Evolutionary conservation across 1,140 invertebrate species (phyloP).

Genomic region (Bombus superbus): DNA sequence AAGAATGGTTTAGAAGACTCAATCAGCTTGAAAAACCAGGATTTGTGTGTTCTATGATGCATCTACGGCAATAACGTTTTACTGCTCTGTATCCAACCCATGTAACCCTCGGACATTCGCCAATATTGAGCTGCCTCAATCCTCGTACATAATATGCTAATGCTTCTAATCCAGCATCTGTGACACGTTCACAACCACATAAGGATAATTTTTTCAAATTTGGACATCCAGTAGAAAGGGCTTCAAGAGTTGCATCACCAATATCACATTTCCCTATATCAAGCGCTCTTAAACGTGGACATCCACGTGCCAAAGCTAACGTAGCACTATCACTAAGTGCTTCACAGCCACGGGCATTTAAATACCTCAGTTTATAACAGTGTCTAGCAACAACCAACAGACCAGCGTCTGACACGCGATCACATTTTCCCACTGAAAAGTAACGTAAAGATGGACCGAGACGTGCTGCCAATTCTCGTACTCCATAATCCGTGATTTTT

Average conservation of each 20-base stretch:
- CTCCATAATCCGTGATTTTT: conserved; percentile 94
- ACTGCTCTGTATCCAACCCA: conserved; percentile 94
- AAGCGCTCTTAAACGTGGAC: conserved; percentile 91
- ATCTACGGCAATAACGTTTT: conserved; percentile 94
- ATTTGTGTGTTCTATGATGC: conserved; percentile 97
- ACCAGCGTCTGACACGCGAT: conserved; percentile 92
- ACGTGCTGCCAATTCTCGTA: conserved; percentile 93
- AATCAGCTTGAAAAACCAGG: conserved; percentile 89
- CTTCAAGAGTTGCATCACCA: conserved; percentile 92
- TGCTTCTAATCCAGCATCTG: conserved; percentile 92
- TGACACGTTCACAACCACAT: conserved; percentile 94
- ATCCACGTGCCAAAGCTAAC: conserved; percentile 91
- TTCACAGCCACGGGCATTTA: conserved; percentile 95
- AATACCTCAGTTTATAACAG: conserved; percentile 94
- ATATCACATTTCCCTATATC: conserved; percentile 97
- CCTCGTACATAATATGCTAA: conserved; percentile 94
- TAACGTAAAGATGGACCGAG: conserved; percentile 92
- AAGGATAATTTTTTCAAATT: conserved; percentile 95
- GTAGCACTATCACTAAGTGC: conserved; percentile 95
- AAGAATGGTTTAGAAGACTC: conserved; percentile 32
- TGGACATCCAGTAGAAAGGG: conserved; percentile 93
- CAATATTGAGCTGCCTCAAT: conserved; percentile 94
- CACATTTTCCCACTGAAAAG: conserved; percentile 95
- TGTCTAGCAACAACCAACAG: conserved; percentile 93
- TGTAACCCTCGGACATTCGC: conserved; percentile 92